phyloP scores from a whole-genome alignment of 2,797 vertebrate genomes.

The Fistularia commersonii region DNA sequence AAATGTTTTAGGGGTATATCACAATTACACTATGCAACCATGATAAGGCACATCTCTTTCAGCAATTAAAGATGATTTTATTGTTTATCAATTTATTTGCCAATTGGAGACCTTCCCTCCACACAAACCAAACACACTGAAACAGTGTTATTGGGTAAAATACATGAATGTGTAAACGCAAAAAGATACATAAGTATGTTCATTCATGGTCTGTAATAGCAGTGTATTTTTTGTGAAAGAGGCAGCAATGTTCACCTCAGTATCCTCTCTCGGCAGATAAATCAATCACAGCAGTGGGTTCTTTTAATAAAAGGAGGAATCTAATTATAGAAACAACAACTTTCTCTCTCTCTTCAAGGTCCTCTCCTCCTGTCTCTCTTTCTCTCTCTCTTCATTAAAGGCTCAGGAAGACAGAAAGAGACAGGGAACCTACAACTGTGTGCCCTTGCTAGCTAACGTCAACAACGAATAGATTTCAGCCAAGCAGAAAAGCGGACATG shows the following conservation, averaged over 20 bases:
- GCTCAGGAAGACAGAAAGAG: slow-evolving; percentile 3
- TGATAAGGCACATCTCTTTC: no score
- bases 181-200: no score
- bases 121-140: no score
- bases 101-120: no score
- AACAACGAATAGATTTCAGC: slow-evolving; percentile 46
- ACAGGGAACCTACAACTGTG: slow-evolving; percentile 8
- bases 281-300: slow-evolving; percentile 12
- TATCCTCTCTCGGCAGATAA: slow-evolving; percentile 10
- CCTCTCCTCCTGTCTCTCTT: slow-evolving; percentile 1
- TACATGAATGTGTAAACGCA: no score
- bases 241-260: slow-evolving; percentile 18
- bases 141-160: no score
- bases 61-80: no score
- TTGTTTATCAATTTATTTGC: no score
- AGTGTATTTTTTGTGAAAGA: slow-evolving; percentile 13
- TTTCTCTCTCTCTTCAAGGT: not conserved
- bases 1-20: no score
- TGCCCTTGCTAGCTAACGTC: slow-evolving; percentile 28
- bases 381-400: slow-evolving; percentile 10
- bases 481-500: slow-evolving; percentile 73
- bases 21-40: no score
- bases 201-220: no score
- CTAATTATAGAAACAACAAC: slow-evolving; percentile 33
- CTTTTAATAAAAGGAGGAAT: slow-evolving; percentile 14